Evolutionary conservation across 1,140 invertebrate genomes (phyloP), one percentile per base, ranked within the genome.

Genomic region (Papilio xuthus): DNA sequence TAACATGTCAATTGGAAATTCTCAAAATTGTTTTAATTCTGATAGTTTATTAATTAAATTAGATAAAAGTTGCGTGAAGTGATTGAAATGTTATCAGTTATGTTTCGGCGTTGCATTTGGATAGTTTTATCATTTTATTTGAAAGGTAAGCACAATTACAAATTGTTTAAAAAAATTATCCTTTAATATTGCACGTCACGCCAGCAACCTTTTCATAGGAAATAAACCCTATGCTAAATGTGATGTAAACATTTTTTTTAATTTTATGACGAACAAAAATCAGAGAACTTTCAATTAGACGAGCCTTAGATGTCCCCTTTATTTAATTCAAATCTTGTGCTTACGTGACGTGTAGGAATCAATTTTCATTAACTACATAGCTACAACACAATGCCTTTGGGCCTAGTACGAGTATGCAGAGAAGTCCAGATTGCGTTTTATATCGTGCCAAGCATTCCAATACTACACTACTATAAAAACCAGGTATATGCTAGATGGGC

Each of bases 41-140:
- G 32, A 42, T 44, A 72, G 41, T 44, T 72, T 72, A 20, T n/a
- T 41, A 41, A 15, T 23, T 47, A 73, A 47, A 28, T 42, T 23
- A 72, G 0, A 47, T 26, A 12, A 47, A 73, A 73, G 71, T 26
- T 47, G 20, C 12, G 71, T 73, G 26, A 73, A 73, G 71, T 73
- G 71, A 47, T 47, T 26, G 42, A 44, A 44, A 72, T 72, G 20
- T 41, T 44, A 47, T 73, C 41, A 50, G 71, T 26, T 26, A 73
- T 73, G 71, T 73, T 73, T 15, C 42, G 37, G 20, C 41, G 41
- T 12, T 73, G 37, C 12, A 78, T 81, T 78, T 84, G 81, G 81
- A 82, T 81, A 50, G 50, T 79, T 76, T 47, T 73, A 26, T 60
- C 67, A 53, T 71, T 80, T 77, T 79, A 78, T 79, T 82, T 73